phyloP scores from a whole-genome alignment of 2,113 vertebrate species.

The Uria aalge region DNA sequence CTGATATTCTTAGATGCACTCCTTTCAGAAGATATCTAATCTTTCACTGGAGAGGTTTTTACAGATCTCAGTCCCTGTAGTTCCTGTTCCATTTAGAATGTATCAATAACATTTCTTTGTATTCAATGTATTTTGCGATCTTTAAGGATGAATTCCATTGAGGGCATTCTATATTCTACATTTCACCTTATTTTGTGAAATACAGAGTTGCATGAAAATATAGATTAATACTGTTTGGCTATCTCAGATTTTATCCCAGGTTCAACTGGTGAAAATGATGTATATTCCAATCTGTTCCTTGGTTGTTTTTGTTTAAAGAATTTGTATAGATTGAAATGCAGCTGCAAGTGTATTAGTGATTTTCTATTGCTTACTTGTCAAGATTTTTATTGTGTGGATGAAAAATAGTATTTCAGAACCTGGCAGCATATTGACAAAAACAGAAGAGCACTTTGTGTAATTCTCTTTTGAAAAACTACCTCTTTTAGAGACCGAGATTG shows the following conservation, averaged over 20 bases:
- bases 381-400: slow-evolving; percentile 75
- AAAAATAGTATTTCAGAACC: slow-evolving; percentile 79
- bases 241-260: slow-evolving; percentile 25
- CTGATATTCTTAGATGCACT: neutral
- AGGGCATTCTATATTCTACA: neutral
- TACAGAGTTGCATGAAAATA: neutral
- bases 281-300: slow-evolving; percentile 55
- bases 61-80: neutral
- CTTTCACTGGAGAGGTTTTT: neutral
- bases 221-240: slow-evolving; percentile 38
- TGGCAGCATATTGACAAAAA: slow-evolving; percentile 82
- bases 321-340: slow-evolving; percentile 74
- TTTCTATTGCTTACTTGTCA: slow-evolving; percentile 74
- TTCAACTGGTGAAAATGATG: slow-evolving; percentile 53
- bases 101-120: slow-evolving; percentile 18
- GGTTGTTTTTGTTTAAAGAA: slow-evolving; percentile 72
- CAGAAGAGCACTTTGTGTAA: slow-evolving; percentile 81
- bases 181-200: slow-evolving; percentile 3
- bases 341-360: slow-evolving; percentile 71
- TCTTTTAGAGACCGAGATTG: slow-evolving; percentile 78
- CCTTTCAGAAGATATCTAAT: neutral
- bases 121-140: slow-evolving; percentile 17
- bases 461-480: slow-evolving; percentile 83
- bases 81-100: slow-evolving; percentile 9
- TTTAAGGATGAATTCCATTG: neutral